Conservation (phyloP, 1,140 invertebrate species). For the Calosoma granatense region DNA sequence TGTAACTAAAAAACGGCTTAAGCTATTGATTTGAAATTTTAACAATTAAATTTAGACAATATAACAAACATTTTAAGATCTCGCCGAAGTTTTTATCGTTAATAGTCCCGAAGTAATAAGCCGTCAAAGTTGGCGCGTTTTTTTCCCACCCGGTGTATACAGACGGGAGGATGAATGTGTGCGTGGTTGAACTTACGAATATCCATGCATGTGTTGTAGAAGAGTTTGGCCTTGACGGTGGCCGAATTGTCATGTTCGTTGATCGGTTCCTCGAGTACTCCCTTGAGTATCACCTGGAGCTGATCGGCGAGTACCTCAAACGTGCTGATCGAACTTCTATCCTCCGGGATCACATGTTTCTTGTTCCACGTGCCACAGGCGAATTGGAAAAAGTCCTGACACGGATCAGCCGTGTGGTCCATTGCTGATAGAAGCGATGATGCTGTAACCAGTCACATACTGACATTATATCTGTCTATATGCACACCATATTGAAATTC, state of each 20-base stretch:
- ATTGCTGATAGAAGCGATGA: constrained; percentile 75
- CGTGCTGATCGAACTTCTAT: constrained; percentile 74
- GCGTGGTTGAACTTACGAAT: constrained; percentile 60
- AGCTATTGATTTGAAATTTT: too few species aligned
- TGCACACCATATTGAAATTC: neutral
- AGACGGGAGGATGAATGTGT: too few species aligned
- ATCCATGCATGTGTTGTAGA: constrained; percentile 81
- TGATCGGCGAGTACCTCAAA: constrained; percentile 80
- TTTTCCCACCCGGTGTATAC: neutral
- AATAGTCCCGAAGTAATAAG: too few species aligned
- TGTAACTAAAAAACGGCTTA: too few species aligned
- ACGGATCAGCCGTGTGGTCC: constrained; percentile 70
- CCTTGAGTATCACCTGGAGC: constrained; percentile 73
- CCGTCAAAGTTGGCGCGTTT: too few species aligned
- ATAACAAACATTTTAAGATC: too few species aligned
- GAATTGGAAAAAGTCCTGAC: constrained; percentile 81
- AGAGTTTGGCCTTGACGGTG: constrained; percentile 70
- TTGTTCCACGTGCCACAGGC: constrained; percentile 86
- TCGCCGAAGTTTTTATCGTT: too few species aligned
- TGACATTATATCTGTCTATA: constrained; percentile 16
- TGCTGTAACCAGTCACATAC: too few species aligned
- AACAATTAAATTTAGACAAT: too few species aligned
- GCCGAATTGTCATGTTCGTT: constrained; percentile 54
- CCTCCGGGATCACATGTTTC: constrained; percentile 80
- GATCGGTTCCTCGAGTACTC: constrained; percentile 59